Evolutionary conservation across 2,113 vertebrate species (phyloP).

Genomic region (Crotalus viridis): DNA sequence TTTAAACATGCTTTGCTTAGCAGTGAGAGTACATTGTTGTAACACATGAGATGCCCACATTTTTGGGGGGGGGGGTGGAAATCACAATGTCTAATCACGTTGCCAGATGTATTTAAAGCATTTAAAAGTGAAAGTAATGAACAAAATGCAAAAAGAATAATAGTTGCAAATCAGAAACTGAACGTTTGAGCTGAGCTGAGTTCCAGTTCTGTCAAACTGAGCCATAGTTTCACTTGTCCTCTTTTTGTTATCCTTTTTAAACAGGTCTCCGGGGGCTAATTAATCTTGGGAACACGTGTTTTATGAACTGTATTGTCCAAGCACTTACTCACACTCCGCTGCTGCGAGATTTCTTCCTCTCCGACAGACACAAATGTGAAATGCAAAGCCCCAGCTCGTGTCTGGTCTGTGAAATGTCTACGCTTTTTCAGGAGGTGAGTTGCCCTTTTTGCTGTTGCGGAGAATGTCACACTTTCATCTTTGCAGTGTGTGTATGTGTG

Average conservation of each 20-base stretch:
- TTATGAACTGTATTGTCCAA: constrained; percentile 99
- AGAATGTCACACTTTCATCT: background rate
- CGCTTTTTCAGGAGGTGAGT: constrained; percentile 96
- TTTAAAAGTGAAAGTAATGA: background rate
- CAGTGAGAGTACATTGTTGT: background rate
- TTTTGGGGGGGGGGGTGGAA: background rate
- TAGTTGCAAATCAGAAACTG: background rate
- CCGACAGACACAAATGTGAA: constrained; percentile 96
- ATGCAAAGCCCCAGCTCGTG: constrained; percentile 98
- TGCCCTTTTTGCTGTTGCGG: background rate
- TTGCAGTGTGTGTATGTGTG: background rate
- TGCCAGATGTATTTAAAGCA: background rate
- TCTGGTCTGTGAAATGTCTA: constrained; percentile 98
- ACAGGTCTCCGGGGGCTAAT: constrained; percentile 94
- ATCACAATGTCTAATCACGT: background rate
- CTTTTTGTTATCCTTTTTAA: constrained; percentile 45
- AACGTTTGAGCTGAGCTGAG: background rate
- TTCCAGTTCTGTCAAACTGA: background rate
- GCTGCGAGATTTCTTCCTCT: constrained; percentile 97
- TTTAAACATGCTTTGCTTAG: background rate
- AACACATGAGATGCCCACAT: background rate
- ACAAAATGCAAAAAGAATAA: background rate
- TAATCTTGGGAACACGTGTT: constrained; percentile 98
- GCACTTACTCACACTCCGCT: constrained; percentile 96
- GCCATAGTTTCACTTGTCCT: constrained; percentile 41